Conservation (phyloP, 2,888 invertebrate species). For the Germaria angustata region DNA sequence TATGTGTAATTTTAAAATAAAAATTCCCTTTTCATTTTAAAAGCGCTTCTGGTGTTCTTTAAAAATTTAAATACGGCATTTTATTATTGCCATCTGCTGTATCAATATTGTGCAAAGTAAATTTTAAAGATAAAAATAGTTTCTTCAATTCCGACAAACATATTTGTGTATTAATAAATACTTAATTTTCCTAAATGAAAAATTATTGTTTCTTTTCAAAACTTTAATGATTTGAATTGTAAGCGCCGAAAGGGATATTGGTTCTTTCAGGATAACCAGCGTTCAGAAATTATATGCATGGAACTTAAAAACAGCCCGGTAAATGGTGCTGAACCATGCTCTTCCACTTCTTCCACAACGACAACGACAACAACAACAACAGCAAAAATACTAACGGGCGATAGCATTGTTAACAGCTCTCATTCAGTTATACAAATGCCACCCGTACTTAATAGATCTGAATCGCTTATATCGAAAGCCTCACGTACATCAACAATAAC, state of each 20-base stretch:
- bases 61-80: constrained; percentile 12
- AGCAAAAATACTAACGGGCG: too few relatives aligned
- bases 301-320: constrained; percentile 20
- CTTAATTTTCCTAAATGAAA: neutral
- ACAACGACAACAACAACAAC: neutral
- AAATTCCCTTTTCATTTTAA: neutral
- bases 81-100: constrained; percentile 31
- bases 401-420: neutral
- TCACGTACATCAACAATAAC: constrained; percentile 29
- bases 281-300: constrained; percentile 48
- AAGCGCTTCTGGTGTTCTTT: neutral
- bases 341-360: neutral
- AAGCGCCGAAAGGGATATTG: constrained; percentile 43
- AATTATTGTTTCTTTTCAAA: constrained; percentile 33
- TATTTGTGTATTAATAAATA: neutral
- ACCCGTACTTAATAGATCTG: constrained; percentile 29
- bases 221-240: constrained; percentile 32
- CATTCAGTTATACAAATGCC: constrained; percentile 5
- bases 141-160: too few relatives aligned
- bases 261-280: constrained; percentile 7
- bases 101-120: constrained; percentile 21
- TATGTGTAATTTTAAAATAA: neutral
- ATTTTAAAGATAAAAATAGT: neutral
- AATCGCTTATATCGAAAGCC: constrained; percentile 26
- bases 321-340: constrained; percentile 45